Base-by-base conservation (phyloP, 1,140 invertebrate genomes). In the Bombus haemorrhoidalis region DNA sequence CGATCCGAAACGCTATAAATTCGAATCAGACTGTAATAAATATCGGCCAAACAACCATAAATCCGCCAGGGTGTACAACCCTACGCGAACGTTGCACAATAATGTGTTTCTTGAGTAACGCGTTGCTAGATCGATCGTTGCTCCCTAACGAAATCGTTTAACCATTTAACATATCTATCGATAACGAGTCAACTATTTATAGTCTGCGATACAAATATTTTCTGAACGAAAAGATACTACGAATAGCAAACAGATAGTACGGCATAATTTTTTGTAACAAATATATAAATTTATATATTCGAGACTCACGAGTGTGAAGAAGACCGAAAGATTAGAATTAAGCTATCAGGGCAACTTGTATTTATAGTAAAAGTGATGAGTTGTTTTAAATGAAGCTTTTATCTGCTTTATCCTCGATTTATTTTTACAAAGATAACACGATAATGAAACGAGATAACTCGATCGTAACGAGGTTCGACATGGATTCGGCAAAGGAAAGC, bases 11-110 rank as follows among this genome's bases (percentile, higher is more conserved):
- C 41, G 41, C 64, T 3, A 47, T 80, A 80, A 80, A 80, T 80
- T 47, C 22, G 37, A 80, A 80, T 80, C 32, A 37, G 13, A 3
- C 12, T 28, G 9, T 25, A n/a, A 80, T 80, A 80, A 80, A 80
- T 80, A 41, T 13, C 25, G 22, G 3, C 32, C 22, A 2, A 69
- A 41, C 41, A 53, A 69, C 43, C 32, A 80, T 80, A 69, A 68
- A 80, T 80, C 41, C 64, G 25, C 12, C 22, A 68, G 18, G 3
- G 34, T 2, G 12, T 5, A 8, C 43, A n/a, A 5, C 32, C 13
- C 6, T 10, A 53, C 32, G 32, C 18, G 32, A 34, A 68, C 62
- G 12, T 25, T 13, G 4, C 37, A 53, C 22, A 22, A 34, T 43
- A 32, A 12, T 34, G 13, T 80, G 22, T 37, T 47, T 22, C 77